phyloP scores from a whole-genome alignment of 2,797 vertebrate genomes.

The Danionella dracula region DNA sequence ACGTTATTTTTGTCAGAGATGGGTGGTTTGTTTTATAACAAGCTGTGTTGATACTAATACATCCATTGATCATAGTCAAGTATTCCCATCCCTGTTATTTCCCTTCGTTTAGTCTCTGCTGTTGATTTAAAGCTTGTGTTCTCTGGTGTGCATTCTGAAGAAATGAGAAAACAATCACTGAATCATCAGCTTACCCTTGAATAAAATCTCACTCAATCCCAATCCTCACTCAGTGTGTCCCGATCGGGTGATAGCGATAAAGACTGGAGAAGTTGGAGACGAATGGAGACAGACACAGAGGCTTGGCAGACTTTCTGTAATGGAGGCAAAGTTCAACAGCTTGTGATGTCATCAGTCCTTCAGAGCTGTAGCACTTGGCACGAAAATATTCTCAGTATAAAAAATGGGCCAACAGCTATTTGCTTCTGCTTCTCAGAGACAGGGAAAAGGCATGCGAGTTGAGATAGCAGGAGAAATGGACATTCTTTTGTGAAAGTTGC shows the following conservation, averaged over 20 bases:
- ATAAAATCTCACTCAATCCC: conserved; percentile 54
- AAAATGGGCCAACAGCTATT: neutral
- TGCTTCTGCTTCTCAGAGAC: neutral
- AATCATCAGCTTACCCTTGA: conserved; percentile 45
- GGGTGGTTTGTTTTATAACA: neutral
- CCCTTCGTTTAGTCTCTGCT: conserved; percentile 1
- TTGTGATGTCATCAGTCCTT: conserved; percentile 41
- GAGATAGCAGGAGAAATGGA: neutral
- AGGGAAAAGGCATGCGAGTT: conserved; percentile 12
- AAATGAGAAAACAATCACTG: conserved; percentile 28
- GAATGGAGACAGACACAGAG: neutral
- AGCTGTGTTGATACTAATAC: neutral
- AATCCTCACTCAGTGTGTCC: conserved; percentile 51
- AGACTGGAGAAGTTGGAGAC: conserved; percentile 10
- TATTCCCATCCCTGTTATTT: conserved; percentile 8
- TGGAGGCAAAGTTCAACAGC: conserved; percentile 42
- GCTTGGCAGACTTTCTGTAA: conserved; percentile 36
- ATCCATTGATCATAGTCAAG: conserved; percentile 22
- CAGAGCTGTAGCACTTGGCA: conserved; percentile 25
- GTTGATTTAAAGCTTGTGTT: neutral
- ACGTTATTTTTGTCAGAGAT: neutral
- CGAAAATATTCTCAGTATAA: conserved; percentile 4
- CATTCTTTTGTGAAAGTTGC: neutral
- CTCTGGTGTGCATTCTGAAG: conserved; percentile 18
- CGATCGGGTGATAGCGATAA: conserved; percentile 7